Evolutionary conservation across 1,140 invertebrate genomes (phyloP), one percentile per base, ranked within the genome.

Genomic region (Bicyclus anynana): DNA sequence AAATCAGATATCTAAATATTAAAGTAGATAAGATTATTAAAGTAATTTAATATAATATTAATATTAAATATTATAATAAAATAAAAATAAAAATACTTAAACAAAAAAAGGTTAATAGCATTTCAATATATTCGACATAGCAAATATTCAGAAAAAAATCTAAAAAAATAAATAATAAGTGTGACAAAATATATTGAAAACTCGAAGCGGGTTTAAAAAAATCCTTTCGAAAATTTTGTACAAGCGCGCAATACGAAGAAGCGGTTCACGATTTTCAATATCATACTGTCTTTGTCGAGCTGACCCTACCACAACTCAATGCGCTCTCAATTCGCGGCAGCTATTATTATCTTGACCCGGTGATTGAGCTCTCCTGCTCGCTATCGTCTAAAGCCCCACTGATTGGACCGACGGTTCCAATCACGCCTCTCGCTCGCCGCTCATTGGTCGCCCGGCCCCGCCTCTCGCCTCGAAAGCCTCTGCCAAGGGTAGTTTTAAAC

Each of bases 341-440:
- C 84, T 84, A 86, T 85, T 81, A 83, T 84, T 83, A 86, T 85
- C 81, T 86, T 86, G 79, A 86, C 80, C 84, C 67, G 81, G 72
- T 80, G 80, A 84, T 85, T 84, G 80, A 87, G 77, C 77, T 79
- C 77, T 75, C 77, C 71, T 77, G 73, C 77, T 83, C 72, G 73
- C 71, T 70, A 79, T 77, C 77, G 67, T 61, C 51, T 50, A 53
- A 57, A 53, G 40, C 59, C 42, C 5, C 33, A 56, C 61, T 56
- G 51, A 90, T 90, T 90, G 84, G 89, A 50, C 67, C 53, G 27
- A 54, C 42, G 46, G 53, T 72, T 71, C 23, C 62, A 71, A 77
- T 72, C 62, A 73, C 81, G 79, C 87, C 87, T 77, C 71, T 73
- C 62, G 59, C 70, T 58, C 44, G 49, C 35, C 53, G 50, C 59